Percentiles rank a stretch among this genome's conserved stretches.
phyloP scores from a whole-genome alignment of 2,888 invertebrate genomes.

The Xiphydria camelus region DNA sequence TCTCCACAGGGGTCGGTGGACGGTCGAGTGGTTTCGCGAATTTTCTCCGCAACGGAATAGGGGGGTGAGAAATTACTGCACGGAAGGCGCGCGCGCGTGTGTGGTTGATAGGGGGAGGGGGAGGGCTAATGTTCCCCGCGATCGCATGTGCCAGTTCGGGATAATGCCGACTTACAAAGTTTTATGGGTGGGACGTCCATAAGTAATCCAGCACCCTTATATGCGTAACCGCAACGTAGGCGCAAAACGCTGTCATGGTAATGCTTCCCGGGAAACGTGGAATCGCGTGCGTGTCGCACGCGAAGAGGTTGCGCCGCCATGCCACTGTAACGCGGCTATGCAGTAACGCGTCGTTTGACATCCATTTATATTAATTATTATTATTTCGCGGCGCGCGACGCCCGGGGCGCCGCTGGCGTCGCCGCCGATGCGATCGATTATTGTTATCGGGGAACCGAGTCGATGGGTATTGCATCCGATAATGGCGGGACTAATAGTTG shows the following conservation, averaged over 20 bases:
- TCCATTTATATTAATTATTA: slow-evolving; percentile 24
- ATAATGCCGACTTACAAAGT: slow-evolving; percentile 12
- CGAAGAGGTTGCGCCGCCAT: slow-evolving; percentile 17
- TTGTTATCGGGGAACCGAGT: background rate
- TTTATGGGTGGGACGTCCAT: slow-evolving; percentile 5
- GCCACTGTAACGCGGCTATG: slow-evolving; percentile 22
- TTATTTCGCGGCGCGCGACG: slow-evolving; percentile 20
- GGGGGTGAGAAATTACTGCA: no score
- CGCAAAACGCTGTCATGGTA: slow-evolving; percentile 27
- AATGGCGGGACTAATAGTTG: no score
- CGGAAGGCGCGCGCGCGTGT: no score
- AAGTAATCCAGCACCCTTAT: slow-evolving; percentile 21
- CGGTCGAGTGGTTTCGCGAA: no score
- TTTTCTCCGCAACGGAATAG: no score
- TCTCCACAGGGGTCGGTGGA: no score
- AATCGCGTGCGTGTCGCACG: slow-evolving; percentile 28
- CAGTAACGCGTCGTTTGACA: slow-evolving; percentile 20
- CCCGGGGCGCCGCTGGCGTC: background rate
- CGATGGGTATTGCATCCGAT: background rate
- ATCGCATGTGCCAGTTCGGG: slow-evolving; percentile 21
- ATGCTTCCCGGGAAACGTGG: slow-evolving; percentile 28
- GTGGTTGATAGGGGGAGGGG: no score
- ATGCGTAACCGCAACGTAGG: slow-evolving; percentile 20
- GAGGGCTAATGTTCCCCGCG: no score
- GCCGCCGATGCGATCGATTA: background rate